Conservation (phyloP, 2,888 invertebrate genomes). For the Hirtodrosophila duncani region DNA sequence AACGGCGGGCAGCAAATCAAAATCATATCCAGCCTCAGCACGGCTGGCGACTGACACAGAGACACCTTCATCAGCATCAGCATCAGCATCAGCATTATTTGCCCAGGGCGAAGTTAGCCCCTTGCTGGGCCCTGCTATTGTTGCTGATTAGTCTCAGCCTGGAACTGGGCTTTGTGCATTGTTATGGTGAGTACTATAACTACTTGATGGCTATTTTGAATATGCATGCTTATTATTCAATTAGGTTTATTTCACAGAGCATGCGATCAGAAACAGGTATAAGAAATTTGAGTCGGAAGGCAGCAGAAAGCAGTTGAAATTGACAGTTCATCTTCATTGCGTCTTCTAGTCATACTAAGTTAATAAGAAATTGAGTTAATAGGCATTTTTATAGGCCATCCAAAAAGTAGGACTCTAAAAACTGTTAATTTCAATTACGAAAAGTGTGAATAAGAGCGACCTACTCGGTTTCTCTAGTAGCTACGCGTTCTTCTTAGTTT, state of each 20-base stretch:
- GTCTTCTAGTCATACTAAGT: no score
- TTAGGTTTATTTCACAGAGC: conserved; percentile 29
- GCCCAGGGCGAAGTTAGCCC: conserved; percentile 29
- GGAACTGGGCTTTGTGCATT: conserved; percentile 54
- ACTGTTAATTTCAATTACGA: no score
- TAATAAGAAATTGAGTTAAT: no score
- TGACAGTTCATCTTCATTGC: no score
- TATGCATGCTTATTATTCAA: conserved; percentile 21
- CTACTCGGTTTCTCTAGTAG: no score
- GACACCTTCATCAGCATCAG: conserved; percentile 19
- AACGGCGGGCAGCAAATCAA: conserved; percentile 51
- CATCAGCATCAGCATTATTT: conserved; percentile 10
- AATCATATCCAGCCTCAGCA: conserved; percentile 21
- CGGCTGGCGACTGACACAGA: conserved; percentile 2
- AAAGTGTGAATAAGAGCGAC: no score
- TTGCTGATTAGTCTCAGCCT: conserved; percentile 58
- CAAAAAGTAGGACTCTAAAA: no score
- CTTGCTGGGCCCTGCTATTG: conserved; percentile 39
- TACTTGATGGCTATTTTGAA: conserved; percentile 10
- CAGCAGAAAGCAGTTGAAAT: no score
- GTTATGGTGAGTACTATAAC: conserved; percentile 62
- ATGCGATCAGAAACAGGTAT: no score
- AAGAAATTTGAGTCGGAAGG: no score
- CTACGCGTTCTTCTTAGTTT: no score
- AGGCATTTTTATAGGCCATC: no score